These are phyloP conservation scores for Copsychus sechellarum DNA, from an alignment of 2,113 vertebrate species.

Conservation along the genomic window DNA sequence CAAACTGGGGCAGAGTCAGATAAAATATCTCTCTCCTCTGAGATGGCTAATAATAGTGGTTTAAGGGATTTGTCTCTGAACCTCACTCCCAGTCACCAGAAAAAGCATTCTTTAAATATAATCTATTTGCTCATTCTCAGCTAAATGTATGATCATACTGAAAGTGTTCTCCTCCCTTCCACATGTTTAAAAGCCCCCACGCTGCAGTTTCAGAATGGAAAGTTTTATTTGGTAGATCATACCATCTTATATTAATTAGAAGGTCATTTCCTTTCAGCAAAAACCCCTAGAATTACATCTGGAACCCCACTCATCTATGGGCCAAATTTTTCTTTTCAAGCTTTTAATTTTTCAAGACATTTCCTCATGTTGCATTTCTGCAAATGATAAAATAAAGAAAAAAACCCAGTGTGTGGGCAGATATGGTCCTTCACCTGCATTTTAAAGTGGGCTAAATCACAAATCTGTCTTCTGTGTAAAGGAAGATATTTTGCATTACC, in stretches of 20 bases:
- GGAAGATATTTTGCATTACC: background rate
- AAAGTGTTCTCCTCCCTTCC: background rate
- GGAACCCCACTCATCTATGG: background rate
- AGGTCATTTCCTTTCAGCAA: background rate
- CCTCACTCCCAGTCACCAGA: background rate
- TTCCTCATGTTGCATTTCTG: background rate
- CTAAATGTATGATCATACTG: background rate
- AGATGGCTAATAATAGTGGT: conserved; percentile 53
- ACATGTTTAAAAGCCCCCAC: background rate
- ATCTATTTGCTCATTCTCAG: background rate
- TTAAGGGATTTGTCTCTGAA: conserved; percentile 30
- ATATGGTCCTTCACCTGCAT: background rate
- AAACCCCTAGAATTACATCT: background rate
- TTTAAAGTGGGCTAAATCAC: background rate
- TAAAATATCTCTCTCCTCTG: conserved; percentile 36
- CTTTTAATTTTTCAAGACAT: background rate
- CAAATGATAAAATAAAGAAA: background rate
- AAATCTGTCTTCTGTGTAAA: background rate
- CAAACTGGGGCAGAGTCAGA: conserved; percentile 54
- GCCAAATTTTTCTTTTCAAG: background rate
- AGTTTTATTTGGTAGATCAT: background rate
- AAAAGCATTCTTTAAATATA: conserved; percentile 6
- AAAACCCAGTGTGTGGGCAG: background rate
- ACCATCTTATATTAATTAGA: background rate
- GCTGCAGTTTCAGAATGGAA: background rate